Evolutionary conservation across 2,888 invertebrate species (phyloP).

Genomic region (Apomyelois bistriatella): DNA sequence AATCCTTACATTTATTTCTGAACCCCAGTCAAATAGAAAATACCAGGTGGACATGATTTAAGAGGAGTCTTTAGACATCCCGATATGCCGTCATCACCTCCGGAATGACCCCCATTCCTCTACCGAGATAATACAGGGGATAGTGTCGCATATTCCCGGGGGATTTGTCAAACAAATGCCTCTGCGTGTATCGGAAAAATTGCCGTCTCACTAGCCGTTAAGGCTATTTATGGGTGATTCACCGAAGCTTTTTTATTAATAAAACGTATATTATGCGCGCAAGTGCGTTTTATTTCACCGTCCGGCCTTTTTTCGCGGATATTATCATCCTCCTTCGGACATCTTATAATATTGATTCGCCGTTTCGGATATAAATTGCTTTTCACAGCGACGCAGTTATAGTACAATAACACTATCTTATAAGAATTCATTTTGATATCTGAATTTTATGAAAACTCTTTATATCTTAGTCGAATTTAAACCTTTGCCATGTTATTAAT

Average conservation of each 20-base stretch:
- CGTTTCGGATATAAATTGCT: constrained; percentile 42
- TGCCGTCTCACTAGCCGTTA: constrained; percentile 73
- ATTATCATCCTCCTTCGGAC: constrained; percentile 77
- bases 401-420: background rate
- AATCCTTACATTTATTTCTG: constrained; percentile 54
- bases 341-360: constrained; percentile 62
- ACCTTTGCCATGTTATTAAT: too few relatives aligned
- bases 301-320: constrained; percentile 59
- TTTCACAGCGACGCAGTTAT: constrained; percentile 25
- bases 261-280: constrained; percentile 80
- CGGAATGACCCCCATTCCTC: constrained; percentile 76
- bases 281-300: constrained; percentile 75
- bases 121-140: constrained; percentile 68
- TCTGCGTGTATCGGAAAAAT: constrained; percentile 74
- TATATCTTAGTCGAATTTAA: too few relatives aligned
- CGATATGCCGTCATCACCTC: constrained; percentile 76
- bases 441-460: too few relatives aligned
- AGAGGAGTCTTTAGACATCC: constrained; percentile 50
- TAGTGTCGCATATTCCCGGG: constrained; percentile 67
- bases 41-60: constrained; percentile 74
- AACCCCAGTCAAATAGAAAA: constrained; percentile 51
- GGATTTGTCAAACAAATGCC: constrained; percentile 81
- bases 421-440: background rate
- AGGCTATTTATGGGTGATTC: constrained; percentile 77
- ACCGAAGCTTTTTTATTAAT: constrained; percentile 76